Evolutionary conservation across 2,113 vertebrate species (phyloP), one percentile per base, ranked within the genome.

Genomic region (Montifringilla adamsi): DNA sequence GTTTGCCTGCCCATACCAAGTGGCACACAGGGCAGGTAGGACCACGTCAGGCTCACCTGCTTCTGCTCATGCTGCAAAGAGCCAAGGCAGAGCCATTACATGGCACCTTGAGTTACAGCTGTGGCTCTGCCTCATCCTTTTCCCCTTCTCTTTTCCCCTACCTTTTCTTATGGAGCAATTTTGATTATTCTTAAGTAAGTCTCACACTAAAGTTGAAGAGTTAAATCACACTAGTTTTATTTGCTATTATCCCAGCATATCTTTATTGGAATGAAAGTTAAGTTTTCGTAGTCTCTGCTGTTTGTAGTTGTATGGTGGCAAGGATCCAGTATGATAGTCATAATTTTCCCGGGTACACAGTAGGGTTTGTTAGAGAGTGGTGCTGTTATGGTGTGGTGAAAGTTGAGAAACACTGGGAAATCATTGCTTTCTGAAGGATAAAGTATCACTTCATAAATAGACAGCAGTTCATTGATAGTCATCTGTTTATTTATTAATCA

Each of bases 291-390:
- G 15, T 39, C 22, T 85, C 18, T 60, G 30, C 20, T 43, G 3
- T 43, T 8, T 5, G 6, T 74, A 77, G 30, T 24, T 1, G 0
- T n/a, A 8, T 0, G 1, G 23, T 62, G n/a, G 7, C 39, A 46
- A 88, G 28, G 14, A 52, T n/a, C 35, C 33, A 86, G n/a, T 14
- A 52, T 31, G 33, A 39, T 16, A 7, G 44, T 35, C 7, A 35
- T 5, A 6, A 24, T 68, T 30, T 92, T 58, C 43, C 7, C 3
- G 33, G 31, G 10, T n/a, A 31, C 5, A 2, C 15, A 19, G 2
- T 28, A 27, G 47, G 26, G 22, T 84, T 86, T 73, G 18, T 76
- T 77, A 49, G 31, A 81, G 52, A 43, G 19, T 59, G 6, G 2
- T 82, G n/a, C 37, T 63, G 55, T 70, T 64, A 35, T 14, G 22